Base-by-base conservation (phyloP, 2,888 invertebrate species). In the Polyommatus icarus region DNA sequence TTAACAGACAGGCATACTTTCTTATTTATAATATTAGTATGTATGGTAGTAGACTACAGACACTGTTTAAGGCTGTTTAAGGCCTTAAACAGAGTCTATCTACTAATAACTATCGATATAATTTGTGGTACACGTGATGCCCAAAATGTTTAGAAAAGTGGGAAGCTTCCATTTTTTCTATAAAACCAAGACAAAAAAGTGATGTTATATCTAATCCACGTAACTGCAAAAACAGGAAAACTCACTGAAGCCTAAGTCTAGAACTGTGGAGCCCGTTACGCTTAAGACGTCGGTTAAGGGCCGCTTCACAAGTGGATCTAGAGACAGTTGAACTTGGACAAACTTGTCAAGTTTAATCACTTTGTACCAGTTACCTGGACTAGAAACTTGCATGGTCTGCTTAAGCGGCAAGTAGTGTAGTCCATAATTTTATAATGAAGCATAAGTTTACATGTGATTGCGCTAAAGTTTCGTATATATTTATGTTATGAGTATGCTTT, bases 261-360 rank as follows among this genome's bases (percentile, higher is more conserved):
- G 59, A 59, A 59, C 20, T n/a, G n/a, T 59, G 1, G 20, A 59
- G 8, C 3, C n/a, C n/a, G 20, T 24, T 20, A 20, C 61, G 10
- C 4, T 24, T 61, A 24, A 61, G 24, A 61, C 61, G 24, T 12
- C 12, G 20, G 24, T 61, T 67, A 67, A 67, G 29, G 67, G 2
- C 59, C 29, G 61, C 24, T 32, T 67, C 67, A 67, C 67, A 67
- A 67, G 29, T 67, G 67, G 67, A 29, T 67, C 67, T 67, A 6
- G 15, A 67, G 67, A 67, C 18, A 24, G 61, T 24, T 67, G 67
- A 67, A 67, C 67, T 29, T 32, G 67, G 29, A 32, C 29, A 32
- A 67, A 67, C 67, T 67, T 32, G 29, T 67, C 67, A 67, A 67
- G 67, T 67, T 67, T 67, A 67, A 67, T 67, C 67, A 67, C 67